phyloP scores from a whole-genome alignment of 37 sponge, comb jelly and placozoan species.

The Cliona cf. orientalis region DNA sequence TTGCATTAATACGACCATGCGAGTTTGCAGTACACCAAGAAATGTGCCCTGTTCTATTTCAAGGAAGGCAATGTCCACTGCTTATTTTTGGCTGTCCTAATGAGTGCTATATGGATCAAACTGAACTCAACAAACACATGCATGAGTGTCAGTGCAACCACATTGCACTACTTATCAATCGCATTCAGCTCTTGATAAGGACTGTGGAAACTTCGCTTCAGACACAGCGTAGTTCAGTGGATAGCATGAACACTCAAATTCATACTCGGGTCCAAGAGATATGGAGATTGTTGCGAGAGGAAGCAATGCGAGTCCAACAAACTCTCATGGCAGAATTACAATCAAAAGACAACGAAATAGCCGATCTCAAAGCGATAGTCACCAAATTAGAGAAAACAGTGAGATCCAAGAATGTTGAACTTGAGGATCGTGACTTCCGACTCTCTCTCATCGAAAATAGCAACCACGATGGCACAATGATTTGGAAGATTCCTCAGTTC shows the following conservation, averaged over 20 bases:
- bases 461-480: slow-evolving; percentile 72
- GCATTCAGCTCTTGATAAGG: too few relatives aligned
- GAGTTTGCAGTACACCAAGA: slow-evolving; percentile 17
- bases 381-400: slow-evolving; percentile 45
- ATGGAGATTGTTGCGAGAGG: background rate
- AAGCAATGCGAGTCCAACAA: background rate
- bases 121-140: too few relatives aligned
- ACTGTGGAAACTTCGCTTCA: too few relatives aligned
- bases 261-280: too few relatives aligned
- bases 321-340: slow-evolving; percentile 8
- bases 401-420: slow-evolving; percentile 39
- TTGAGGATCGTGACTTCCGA: slow-evolving; percentile 79
- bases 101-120: too few relatives aligned
- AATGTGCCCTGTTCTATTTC: too few relatives aligned
- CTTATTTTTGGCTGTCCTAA: too few relatives aligned
- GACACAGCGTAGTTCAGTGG: too few relatives aligned
- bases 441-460: slow-evolving; percentile 71
- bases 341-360: slow-evolving; percentile 29
- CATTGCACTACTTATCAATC: too few relatives aligned
- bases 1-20: slow-evolving; percentile 2
- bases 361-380: slow-evolving; percentile 5
- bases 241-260: too few relatives aligned
- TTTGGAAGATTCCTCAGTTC: slow-evolving; percentile 83
- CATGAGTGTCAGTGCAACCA: too few relatives aligned
- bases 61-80: too few relatives aligned